Evolutionary conservation across 1,140 invertebrate genomes (phyloP).

Genomic region (Oncopodura yosiiana): DNA sequence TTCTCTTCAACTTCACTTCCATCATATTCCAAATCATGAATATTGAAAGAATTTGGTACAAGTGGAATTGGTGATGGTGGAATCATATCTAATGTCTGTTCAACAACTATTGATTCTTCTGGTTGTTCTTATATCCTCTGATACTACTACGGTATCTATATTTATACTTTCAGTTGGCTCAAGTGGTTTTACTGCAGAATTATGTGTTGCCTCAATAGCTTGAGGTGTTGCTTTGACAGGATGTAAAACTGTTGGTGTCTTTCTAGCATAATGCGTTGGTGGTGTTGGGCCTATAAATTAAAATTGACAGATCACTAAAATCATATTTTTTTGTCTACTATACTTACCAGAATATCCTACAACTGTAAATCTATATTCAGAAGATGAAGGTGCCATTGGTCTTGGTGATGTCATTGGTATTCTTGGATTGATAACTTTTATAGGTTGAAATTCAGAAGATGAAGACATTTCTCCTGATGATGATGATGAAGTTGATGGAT

Average conservation of each 20-base stretch:
- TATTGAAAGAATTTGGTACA: slow-evolving; percentile 15
- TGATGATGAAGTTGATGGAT: slow-evolving; percentile 2
- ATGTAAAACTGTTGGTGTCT: slow-evolving; percentile 15
- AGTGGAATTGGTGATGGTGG: slow-evolving; percentile 2
- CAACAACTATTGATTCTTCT: neutral
- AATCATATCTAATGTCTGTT: neutral
- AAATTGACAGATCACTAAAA: too few relatives aligned
- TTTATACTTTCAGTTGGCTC: slow-evolving; percentile 13
- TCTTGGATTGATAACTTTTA: neutral
- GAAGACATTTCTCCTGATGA: slow-evolving; percentile 9
- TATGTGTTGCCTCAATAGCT: slow-evolving; percentile 18
- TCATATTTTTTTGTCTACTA: too few relatives aligned
- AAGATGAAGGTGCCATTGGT: too few relatives aligned
- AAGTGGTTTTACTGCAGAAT: slow-evolving; percentile 26
- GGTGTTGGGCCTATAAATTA: too few relatives aligned
- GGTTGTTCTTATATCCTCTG: neutral
- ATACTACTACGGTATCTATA: neutral
- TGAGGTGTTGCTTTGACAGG: slow-evolving; percentile 22
- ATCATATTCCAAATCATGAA: slow-evolving; percentile 16
- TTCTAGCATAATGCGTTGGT: too few relatives aligned
- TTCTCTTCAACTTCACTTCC: slow-evolving; percentile 7
- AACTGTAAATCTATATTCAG: slow-evolving; percentile 5
- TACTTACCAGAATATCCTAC: slow-evolving; percentile 4
- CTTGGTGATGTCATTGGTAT: neutral
- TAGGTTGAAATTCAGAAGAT: slow-evolving; percentile 25